Percentiles rank a stretch among this genome's conserved stretches.
phyloP scores from a whole-genome alignment of 2,797 vertebrate genomes.

The Nasua narica region DNA sequence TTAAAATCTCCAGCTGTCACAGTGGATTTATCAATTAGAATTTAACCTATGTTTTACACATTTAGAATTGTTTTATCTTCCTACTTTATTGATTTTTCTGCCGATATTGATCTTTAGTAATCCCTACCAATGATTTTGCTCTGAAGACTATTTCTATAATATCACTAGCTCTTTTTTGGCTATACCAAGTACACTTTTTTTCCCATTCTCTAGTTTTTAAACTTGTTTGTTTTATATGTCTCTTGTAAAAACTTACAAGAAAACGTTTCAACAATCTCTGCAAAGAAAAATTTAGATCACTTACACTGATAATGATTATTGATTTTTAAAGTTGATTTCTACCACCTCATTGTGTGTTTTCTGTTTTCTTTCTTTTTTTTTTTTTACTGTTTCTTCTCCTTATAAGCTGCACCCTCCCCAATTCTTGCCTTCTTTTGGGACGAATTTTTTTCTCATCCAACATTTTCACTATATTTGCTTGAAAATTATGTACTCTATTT shows the following conservation, averaged over 20 bases:
- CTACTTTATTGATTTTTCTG: neutral
- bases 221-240: neutral
- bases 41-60: neutral
- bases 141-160: constrained; percentile 6
- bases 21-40: neutral
- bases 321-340: neutral
- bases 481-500: neutral
- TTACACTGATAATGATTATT: neutral
- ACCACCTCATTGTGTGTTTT: neutral
- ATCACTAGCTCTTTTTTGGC: neutral
- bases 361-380: neutral
- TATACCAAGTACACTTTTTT: neutral
- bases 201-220: neutral
- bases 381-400: neutral
- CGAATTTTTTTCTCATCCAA: neutral
- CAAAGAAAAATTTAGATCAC: neutral
- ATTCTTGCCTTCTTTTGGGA: neutral
- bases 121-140: neutral
- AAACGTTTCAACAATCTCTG: neutral
- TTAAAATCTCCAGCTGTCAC: neutral
- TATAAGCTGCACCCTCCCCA: neutral
- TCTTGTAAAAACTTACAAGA: neutral
- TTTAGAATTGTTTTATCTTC: constrained; percentile 4
- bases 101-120: neutral
- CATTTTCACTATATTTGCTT: neutral